Conservation (phyloP, 2,888 invertebrate species). For the Amphipoea oculea region DNA sequence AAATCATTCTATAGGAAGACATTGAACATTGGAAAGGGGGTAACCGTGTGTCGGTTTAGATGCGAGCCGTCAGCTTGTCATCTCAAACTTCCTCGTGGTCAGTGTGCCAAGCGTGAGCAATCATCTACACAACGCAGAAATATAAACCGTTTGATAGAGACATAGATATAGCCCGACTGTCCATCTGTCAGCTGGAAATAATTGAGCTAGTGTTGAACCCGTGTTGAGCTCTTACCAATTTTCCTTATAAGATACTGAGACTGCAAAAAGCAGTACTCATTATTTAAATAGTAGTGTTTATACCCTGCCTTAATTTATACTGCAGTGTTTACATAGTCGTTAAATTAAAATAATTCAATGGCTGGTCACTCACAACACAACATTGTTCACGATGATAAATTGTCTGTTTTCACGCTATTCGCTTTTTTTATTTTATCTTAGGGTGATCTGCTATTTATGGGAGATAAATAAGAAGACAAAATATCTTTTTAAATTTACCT, state of each 20-base stretch:
- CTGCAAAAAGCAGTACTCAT: constrained; percentile 21
- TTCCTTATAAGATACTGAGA: constrained; percentile 14
- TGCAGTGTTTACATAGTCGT: constrained; percentile 6
- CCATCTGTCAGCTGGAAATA: constrained; percentile 49
- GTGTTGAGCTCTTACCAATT: constrained; percentile 27
- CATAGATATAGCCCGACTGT: constrained; percentile 42
- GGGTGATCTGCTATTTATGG: neutral
- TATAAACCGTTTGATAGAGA: constrained; percentile 70
- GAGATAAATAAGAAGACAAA: neutral
- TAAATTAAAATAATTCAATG: constrained; percentile 28
- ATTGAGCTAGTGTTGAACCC: constrained; percentile 43
- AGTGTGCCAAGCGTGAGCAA: constrained; percentile 82
- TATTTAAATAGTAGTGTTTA: constrained; percentile 17
- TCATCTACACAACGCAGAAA: constrained; percentile 73
- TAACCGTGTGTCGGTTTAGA: constrained; percentile 68
- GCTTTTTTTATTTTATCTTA: constrained; percentile 15
- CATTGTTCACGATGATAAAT: constrained; percentile 24
- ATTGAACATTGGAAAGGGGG: constrained; percentile 57
- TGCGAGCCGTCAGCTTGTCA: constrained; percentile 77
- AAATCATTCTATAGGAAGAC: constrained; percentile 46
- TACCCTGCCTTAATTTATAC: constrained; percentile 8
- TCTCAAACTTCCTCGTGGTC: constrained; percentile 76
- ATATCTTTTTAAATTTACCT: neutral
- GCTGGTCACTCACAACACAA: constrained; percentile 21
- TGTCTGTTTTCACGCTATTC: constrained; percentile 26